Conservation (phyloP, 2,797 vertebrate species). For the Acipenser oxyrinchus region DNA sequence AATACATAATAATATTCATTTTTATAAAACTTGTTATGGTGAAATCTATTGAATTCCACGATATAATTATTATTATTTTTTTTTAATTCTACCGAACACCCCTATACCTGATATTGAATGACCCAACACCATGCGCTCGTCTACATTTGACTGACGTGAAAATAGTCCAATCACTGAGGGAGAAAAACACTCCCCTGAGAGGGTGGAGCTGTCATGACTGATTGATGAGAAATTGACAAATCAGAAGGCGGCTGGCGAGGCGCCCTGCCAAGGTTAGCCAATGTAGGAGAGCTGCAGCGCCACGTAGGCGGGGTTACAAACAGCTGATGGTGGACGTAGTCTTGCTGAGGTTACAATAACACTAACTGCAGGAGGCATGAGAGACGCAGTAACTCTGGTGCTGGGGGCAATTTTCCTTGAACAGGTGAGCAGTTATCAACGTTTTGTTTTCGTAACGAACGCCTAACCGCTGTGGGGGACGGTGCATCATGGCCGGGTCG, state of each 20-base stretch:
- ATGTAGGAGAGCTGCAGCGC: slow-evolving; percentile 25
- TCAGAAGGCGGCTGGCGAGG: neutral
- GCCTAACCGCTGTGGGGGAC: neutral
- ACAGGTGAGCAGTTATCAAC: slow-evolving; percentile 44
- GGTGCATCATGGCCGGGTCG: no score
- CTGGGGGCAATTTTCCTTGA: slow-evolving; percentile 53
- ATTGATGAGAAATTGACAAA: slow-evolving; percentile 38
- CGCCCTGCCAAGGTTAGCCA: slow-evolving; percentile 24
- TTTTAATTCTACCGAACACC: no score
- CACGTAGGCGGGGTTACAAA: slow-evolving; percentile 36
- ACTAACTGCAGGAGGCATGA: slow-evolving; percentile 49
- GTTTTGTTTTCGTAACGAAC: neutral
- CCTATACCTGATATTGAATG: no score
- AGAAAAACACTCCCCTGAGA: no score
- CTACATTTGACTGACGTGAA: no score
- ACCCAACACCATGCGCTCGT: no score
- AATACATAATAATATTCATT: no score
- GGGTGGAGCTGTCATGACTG: neutral
- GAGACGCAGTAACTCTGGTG: slow-evolving; percentile 43
- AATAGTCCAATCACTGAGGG: no score
- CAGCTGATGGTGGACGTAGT: slow-evolving; percentile 34
- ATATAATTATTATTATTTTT: no score
- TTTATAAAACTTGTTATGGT: no score
- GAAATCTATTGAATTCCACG: no score
- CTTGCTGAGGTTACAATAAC: slow-evolving; percentile 45